Percentiles rank a stretch among this genome's conserved stretches.
Conservation (phyloP, 2,797 vertebrate species). For the Catamblyrhynchus diadema region DNA sequence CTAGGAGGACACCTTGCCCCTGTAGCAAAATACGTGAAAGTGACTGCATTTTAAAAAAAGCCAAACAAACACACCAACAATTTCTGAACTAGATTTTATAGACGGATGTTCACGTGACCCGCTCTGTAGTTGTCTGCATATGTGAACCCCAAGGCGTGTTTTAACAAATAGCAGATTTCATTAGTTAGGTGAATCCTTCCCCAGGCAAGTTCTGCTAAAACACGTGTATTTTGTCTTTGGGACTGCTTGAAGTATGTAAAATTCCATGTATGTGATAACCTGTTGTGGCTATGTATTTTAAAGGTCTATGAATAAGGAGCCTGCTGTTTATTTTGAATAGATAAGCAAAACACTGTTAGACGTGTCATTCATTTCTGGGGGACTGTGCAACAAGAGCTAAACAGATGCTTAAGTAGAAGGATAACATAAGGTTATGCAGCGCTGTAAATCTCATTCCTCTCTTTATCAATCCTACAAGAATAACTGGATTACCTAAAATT, state of each 20-base stretch:
- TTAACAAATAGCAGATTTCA: background rate
- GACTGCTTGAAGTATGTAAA: background rate
- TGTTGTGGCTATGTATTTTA: background rate
- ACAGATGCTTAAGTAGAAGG: background rate
- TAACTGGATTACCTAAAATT: background rate
- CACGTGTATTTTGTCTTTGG: background rate
- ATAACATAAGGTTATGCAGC: accelerated
- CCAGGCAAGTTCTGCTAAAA: background rate
- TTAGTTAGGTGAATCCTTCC: background rate
- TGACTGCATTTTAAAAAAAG: background rate
- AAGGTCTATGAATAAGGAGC: background rate
- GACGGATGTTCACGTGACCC: background rate
- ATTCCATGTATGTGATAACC: background rate
- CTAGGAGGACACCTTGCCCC: accelerated
- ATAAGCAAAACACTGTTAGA: background rate
- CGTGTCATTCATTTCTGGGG: background rate
- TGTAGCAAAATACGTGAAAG: background rate
- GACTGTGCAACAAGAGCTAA: background rate
- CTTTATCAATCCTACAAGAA: background rate
- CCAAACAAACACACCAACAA: background rate
- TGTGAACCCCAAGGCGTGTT: background rate
- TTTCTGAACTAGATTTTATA: background rate
- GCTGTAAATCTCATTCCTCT: background rate
- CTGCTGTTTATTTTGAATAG: background rate
- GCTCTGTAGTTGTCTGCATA: background rate